phyloP scores from a whole-genome alignment of 1,140 invertebrate species.

The Drosophila mauritiana region DNA sequence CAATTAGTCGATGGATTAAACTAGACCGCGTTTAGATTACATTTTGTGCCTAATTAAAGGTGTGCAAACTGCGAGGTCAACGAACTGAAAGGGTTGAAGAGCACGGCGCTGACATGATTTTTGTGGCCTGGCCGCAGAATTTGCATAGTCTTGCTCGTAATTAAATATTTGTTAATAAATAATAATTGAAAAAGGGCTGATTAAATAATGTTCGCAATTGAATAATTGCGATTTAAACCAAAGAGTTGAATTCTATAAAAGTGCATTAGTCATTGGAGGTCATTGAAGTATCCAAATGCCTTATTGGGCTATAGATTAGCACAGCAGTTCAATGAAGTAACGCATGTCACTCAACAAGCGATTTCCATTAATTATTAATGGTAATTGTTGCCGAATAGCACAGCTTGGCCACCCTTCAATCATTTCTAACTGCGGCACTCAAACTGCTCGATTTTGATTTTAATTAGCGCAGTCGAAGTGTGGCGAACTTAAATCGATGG shows the following conservation, averaged over 20 bases:
- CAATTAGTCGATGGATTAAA: constrained; percentile 16
- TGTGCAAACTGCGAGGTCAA: too few species aligned
- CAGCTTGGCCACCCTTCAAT: neutral
- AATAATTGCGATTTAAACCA: too few species aligned
- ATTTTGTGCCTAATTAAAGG: neutral
- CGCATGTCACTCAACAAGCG: constrained; percentile 15
- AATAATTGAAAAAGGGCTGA: too few species aligned
- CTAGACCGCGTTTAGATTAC: neutral
- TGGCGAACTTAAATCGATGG: constrained; percentile 15
- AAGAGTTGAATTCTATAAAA: too few species aligned
- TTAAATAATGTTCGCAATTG: too few species aligned
- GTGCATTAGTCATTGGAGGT: too few species aligned
- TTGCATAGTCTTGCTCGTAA: neutral
- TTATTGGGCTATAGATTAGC: neutral
- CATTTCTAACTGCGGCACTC: constrained; percentile 2
- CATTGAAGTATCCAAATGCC: too few species aligned
- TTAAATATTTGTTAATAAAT: neutral
- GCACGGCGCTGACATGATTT: neutral
- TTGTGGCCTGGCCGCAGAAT: too few species aligned
- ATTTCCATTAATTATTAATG: constrained; percentile 45
- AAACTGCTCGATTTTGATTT: constrained; percentile 7
- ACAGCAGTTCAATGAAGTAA: constrained; percentile 11
- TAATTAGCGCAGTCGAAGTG: constrained; percentile 19
- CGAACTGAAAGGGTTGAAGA: neutral
- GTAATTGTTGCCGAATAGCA: constrained; percentile 14